phyloP scores from a whole-genome alignment of 2,888 invertebrate species.

The Mythimna ferrago region DNA sequence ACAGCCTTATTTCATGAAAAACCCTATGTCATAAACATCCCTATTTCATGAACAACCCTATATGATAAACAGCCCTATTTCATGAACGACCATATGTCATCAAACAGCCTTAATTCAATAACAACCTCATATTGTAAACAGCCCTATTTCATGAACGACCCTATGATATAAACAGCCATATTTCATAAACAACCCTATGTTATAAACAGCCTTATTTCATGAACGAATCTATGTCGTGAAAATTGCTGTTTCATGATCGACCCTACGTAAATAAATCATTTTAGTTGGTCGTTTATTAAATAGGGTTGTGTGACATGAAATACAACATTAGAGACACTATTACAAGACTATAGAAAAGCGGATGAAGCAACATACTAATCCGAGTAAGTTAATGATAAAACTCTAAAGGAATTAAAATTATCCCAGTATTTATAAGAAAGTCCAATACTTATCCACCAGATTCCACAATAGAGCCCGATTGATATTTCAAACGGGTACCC shows the following conservation, averaged over 20 bases:
- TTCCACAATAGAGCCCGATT: slow-evolving; percentile 8
- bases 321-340: slow-evolving; percentile 15
- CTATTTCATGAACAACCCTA: background rate
- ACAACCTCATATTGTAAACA: background rate
- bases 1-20: background rate
- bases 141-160: background rate
- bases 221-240: background rate
- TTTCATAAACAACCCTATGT: background rate
- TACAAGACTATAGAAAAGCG: slow-evolving; percentile 17
- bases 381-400: slow-evolving; percentile 15
- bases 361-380: background rate
- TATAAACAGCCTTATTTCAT: too few relatives aligned
- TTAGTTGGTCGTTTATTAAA: background rate
- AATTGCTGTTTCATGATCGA: background rate
- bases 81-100: background rate
- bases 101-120: background rate
- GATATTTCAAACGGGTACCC: background rate
- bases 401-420: slow-evolving; percentile 8
- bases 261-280: background rate
- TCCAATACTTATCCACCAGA: background rate
- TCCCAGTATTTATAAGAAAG: background rate
- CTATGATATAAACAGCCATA: too few relatives aligned
- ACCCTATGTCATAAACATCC: background rate
- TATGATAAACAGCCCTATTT: background rate
- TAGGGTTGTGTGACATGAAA: background rate